phyloP scores from a whole-genome alignment of 2,797 vertebrate genomes.

The Sternarchorhynchus goeldii region DNA sequence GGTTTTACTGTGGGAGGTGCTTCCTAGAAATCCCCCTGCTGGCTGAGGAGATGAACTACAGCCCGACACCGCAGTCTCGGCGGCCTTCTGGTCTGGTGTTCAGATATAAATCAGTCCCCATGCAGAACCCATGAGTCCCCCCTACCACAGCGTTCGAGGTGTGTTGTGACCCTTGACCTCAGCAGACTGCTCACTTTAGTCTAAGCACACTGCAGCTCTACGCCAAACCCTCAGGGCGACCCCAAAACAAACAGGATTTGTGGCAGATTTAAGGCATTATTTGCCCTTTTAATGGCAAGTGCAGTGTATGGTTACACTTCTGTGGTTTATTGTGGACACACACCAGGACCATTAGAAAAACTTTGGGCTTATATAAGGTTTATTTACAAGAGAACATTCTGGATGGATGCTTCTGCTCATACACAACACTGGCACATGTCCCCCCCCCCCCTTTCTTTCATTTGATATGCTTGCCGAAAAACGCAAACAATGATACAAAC shows the following conservation, averaged over 20 bases:
- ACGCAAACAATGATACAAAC: conserved; percentile 42
- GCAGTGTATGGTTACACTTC: conserved; percentile 30
- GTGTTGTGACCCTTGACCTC: conserved; percentile 2
- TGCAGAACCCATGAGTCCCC: conserved; percentile 52
- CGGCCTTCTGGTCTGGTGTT: conserved; percentile 64
- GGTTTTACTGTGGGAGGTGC: conserved; percentile 12
- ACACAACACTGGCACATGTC: background rate
- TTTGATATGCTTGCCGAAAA: background rate
- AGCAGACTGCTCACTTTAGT: background rate
- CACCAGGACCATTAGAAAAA: conserved; percentile 3
- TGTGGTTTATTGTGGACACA: conserved; percentile 31
- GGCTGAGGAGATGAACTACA: conserved; percentile 69
- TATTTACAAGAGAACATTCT: conserved; percentile 30
- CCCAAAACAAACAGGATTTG: conserved; percentile 20
- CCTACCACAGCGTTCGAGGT: conserved; percentile 18
- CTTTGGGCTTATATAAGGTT: conserved; percentile 20
- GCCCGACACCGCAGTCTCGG: conserved; percentile 62
- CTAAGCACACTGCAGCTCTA: conserved; percentile 11
- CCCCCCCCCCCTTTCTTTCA: background rate
- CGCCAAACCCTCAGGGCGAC: conserved; percentile 17
- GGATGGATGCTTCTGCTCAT: conserved; percentile 22
- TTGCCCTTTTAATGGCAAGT: conserved; percentile 19
- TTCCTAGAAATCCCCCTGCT: conserved; percentile 60
- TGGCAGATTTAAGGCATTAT: conserved; percentile 24
- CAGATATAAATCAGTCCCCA: conserved; percentile 66